Percentiles rank a stretch among this genome's conserved stretches.
Conservation (phyloP, 2,113 vertebrate genomes). For the Centrocercus urophasianus region DNA sequence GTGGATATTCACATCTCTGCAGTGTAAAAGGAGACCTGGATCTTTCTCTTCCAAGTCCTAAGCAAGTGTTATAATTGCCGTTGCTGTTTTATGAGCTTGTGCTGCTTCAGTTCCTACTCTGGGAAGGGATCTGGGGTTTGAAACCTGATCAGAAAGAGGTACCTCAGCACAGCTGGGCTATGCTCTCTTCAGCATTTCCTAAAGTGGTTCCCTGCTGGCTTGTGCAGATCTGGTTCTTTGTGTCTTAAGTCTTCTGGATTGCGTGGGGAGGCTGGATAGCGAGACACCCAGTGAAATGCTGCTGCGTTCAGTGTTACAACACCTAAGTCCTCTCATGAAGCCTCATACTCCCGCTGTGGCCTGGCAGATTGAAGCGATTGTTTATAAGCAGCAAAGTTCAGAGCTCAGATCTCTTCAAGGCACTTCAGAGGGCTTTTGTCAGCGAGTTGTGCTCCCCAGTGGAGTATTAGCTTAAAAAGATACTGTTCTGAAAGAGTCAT, state of each 20-base stretch:
- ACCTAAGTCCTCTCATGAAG: slow-evolving; percentile 64
- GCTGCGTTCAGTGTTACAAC: slow-evolving; percentile 59
- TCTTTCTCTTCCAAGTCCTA: not conserved
- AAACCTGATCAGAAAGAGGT: slow-evolving; percentile 51
- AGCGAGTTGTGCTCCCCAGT: slow-evolving; percentile 18
- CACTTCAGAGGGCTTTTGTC: slow-evolving; percentile 50
- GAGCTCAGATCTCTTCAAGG: slow-evolving; percentile 65
- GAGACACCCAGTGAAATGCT: not conserved
- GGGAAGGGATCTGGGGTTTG: slow-evolving; percentile 45
- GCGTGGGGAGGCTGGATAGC: not conserved
- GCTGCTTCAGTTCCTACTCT: slow-evolving; percentile 18
- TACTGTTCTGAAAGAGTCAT: slow-evolving; percentile 35
- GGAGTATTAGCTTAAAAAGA: slow-evolving; percentile 67
- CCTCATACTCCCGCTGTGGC: slow-evolving; percentile 50
- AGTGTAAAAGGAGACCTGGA: not conserved
- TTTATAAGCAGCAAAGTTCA: slow-evolving; percentile 62
- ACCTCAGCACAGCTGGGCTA: slow-evolving; percentile 60
- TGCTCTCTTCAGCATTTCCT: slow-evolving; percentile 20
- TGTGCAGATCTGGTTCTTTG: slow-evolving; percentile 36
- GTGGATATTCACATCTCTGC: not conserved
- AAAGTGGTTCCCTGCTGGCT: slow-evolving; percentile 49
- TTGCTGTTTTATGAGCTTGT: slow-evolving; percentile 28
- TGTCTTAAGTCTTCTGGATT: slow-evolving; percentile 51
- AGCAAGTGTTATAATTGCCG: not conserved
- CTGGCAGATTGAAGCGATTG: slow-evolving; percentile 59